A percentile compares a stretch with the other conserved stretches of the same genome.
Evolutionary conservation across 2,888 invertebrate species (phyloP).

Genomic region (Phyllotreta striolata): DNA sequence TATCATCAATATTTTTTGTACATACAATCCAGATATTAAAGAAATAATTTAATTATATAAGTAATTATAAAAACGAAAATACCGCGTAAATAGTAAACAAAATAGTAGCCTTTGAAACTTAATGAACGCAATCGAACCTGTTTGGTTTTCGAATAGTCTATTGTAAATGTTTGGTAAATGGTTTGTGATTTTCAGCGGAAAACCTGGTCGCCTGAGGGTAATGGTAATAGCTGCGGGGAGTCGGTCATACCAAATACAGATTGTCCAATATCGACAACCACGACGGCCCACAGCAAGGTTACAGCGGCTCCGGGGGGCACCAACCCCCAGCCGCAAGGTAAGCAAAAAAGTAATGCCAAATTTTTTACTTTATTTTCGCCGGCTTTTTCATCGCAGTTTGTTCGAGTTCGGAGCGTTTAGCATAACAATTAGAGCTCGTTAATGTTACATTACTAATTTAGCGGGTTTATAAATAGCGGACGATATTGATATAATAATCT

Average conservation of each 20-base stretch:
- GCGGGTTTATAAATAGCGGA: too few relatives aligned
- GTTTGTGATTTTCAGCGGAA: constrained; percentile 64
- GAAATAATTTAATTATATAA: too few relatives aligned
- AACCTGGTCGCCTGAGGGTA: constrained; percentile 70
- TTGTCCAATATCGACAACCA: constrained; percentile 67
- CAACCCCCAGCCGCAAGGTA: constrained; percentile 71
- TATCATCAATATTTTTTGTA: too few relatives aligned
- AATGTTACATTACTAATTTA: too few relatives aligned
- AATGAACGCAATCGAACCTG: too few relatives aligned
- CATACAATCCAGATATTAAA: too few relatives aligned
- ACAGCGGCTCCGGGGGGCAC: constrained; percentile 79
- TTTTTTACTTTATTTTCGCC: constrained; percentile 23
- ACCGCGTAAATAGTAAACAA: too few relatives aligned
- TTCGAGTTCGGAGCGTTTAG: neutral
- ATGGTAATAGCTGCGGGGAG: constrained; percentile 67
- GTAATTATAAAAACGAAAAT: too few relatives aligned
- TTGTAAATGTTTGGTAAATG: neutral
- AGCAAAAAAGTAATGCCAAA: constrained; percentile 57
- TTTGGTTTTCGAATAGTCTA: too few relatives aligned
- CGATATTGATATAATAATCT: too few relatives aligned
- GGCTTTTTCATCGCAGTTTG: constrained; percentile 20
- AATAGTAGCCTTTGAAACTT: too few relatives aligned
- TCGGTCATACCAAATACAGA: constrained; percentile 50
- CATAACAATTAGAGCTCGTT: too few relatives aligned
- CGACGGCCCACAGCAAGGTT: constrained; percentile 84